These are phyloP conservation scores for Anniella stebbinsi DNA, from an alignment of 2,797 vertebrate species.

Conservation along the genomic window DNA sequence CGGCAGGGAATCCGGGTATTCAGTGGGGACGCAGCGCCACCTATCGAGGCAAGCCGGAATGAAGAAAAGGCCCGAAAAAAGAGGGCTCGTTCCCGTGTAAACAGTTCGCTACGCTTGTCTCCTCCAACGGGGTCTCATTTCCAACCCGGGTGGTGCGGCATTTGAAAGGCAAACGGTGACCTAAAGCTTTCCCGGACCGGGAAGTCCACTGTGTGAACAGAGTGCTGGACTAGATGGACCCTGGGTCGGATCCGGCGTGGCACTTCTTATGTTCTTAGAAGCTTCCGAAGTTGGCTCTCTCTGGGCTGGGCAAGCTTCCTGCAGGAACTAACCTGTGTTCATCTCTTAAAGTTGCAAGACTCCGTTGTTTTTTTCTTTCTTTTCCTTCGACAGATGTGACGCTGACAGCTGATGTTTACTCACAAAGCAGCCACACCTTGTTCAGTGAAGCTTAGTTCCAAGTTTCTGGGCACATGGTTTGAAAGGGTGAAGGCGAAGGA, in stretches of 20 bases:
- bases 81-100: too few relatives aligned
- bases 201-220: not conserved
- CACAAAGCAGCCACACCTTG: not conserved
- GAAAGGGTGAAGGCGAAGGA: too few relatives aligned
- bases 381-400: not conserved
- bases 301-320: not conserved
- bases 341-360: not conserved
- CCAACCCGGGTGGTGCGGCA: not conserved
- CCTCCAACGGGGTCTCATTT: not conserved
- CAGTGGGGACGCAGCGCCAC: slow-evolving; percentile 75
- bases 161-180: not conserved
- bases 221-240: too few relatives aligned
- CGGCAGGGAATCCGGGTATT: slow-evolving; percentile 79
- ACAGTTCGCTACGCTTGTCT: too few relatives aligned
- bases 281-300: not conserved
- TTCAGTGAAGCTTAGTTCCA: not conserved
- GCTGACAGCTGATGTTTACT: not conserved
- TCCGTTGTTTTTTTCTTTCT: too few relatives aligned
- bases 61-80: not conserved
- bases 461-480: not conserved
- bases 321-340: not conserved
- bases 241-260: too few relatives aligned
- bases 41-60: slow-evolving; percentile 55
- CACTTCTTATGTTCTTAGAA: too few relatives aligned
- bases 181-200: not conserved